These are phyloP conservation scores for Brachypodius melanocephalos DNA, from an alignment of 2,113 vertebrate genomes.

Conservation along the genomic window DNA sequence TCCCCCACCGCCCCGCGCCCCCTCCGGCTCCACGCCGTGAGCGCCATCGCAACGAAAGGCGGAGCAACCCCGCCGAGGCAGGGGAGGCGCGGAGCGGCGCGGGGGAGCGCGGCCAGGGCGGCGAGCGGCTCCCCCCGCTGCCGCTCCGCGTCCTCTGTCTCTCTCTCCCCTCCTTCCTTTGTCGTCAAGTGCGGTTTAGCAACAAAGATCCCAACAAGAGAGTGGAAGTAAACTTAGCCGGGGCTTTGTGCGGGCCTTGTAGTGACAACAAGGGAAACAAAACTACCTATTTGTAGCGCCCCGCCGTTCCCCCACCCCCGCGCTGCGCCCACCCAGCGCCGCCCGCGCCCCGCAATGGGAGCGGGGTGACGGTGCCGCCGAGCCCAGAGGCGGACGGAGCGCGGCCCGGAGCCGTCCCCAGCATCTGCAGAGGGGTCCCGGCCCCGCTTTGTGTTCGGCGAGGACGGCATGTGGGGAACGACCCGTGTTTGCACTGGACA, in stretches of 20 bases:
- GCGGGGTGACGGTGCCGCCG: slow-evolving; percentile 67
- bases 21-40: background rate
- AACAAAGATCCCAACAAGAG: slow-evolving; percentile 80
- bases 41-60: background rate
- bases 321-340: slow-evolving; percentile 74
- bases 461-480: background rate
- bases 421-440: background rate
- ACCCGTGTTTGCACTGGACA: background rate
- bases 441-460: background rate
- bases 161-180: slow-evolving; percentile 37
- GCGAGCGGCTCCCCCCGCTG: background rate
- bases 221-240: slow-evolving; percentile 84
- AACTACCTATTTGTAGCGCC: slow-evolving; percentile 82
- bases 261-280: slow-evolving; percentile 87
- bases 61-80: background rate
- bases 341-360: slow-evolving; percentile 58
- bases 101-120: background rate
- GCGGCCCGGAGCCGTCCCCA: background rate
- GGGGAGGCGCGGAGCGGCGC: background rate
- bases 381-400: background rate
- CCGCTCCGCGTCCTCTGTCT: background rate
- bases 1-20: background rate
- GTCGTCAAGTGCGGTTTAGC: slow-evolving; percentile 73
- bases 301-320: slow-evolving; percentile 48
- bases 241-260: slow-evolving; percentile 85